phyloP scores from a whole-genome alignment of 2,797 vertebrate genomes.

The Rhyacichthys aspro region DNA sequence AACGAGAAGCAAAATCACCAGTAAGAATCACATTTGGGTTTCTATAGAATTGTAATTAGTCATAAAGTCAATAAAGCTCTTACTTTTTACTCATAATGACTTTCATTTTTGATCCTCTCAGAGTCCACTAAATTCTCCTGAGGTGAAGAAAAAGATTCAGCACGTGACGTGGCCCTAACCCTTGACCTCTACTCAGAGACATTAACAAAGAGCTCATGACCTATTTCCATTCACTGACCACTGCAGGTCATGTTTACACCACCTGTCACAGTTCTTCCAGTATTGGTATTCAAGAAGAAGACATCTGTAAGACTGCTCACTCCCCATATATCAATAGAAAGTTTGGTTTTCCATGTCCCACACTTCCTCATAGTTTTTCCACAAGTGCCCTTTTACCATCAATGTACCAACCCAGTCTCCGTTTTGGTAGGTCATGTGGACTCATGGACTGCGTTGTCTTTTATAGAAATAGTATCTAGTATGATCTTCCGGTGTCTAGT shows the following conservation, averaged over 20 bases:
- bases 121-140: slow-evolving; percentile 86
- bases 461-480: neutral
- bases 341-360: slow-evolving; percentile 8
- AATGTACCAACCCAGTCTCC: neutral
- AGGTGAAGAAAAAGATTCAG: slow-evolving; percentile 95
- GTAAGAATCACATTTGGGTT: slow-evolving; percentile 62
- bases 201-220: slow-evolving; percentile 15
- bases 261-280: slow-evolving; percentile 17
- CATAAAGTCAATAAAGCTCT: neutral
- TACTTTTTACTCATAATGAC: neutral
- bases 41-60: neutral
- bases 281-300: slow-evolving; percentile 12
- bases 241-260: slow-evolving; percentile 9
- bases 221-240: neutral
- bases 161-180: slow-evolving; percentile 95
- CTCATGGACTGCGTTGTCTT: neutral
- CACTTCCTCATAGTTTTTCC: slow-evolving; percentile 36
- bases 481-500: no score
- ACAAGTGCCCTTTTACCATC: slow-evolving; percentile 70
- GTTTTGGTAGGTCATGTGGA: neutral
- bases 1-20: slow-evolving; percentile 76
- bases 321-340: neutral
- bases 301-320: neutral
- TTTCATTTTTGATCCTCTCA: slow-evolving; percentile 60
- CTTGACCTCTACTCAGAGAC: slow-evolving; percentile 15